Evolutionary conservation across 2,888 invertebrate species (phyloP), one percentile per base, ranked within the genome.

Genomic region (Drosophila bunnanda): DNA sequence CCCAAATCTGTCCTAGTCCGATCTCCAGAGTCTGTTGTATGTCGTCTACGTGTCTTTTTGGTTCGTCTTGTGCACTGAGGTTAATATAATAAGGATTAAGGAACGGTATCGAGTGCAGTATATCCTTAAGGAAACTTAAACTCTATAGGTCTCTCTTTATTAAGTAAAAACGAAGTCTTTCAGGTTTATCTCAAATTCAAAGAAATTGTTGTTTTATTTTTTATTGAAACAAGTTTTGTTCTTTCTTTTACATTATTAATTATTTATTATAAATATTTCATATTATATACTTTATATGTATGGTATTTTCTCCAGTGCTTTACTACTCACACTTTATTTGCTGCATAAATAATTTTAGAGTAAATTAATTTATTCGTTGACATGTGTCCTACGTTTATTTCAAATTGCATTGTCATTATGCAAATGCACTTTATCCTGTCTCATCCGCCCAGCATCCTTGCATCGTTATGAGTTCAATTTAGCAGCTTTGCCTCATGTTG

Each of bases 361-460:
- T 89, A 90, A 91, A 91, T 91, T 91, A 91, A 91, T 91, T 91
- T 91, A 91, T 91, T 91, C 91, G 90, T 80, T 87, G 90, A 83
- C 91, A 91, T 91, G 91, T 89, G 82, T 86, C 82, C 84, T 72
- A 75, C 75, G 87, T 87, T 82, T 81, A 81, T 80, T 80, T 74
- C 80, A 86, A 83, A 83, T 82, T 83, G 87, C 87, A 87, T 84
- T 87, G 77, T 82, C 85, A 85, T 84, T 84, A 85, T 84, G 85
- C 88, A 87, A 84, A 84, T 84, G 84, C 87, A 84, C 67, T 66
- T 58, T 57, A 17, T 58, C 66, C 56, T 54, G 34, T 50, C 38
- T 9, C 20, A 32, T 10, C 30, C 15, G 46, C 46, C 9, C 3
- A 1, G 8, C n/a, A 28, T 28, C 25, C 8, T 10, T 2, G 2